A percentile compares a stretch with the other conserved stretches of the same genome.
Conservation (phyloP, 2,888 invertebrate species). For the Masnerella sp. region DNA sequence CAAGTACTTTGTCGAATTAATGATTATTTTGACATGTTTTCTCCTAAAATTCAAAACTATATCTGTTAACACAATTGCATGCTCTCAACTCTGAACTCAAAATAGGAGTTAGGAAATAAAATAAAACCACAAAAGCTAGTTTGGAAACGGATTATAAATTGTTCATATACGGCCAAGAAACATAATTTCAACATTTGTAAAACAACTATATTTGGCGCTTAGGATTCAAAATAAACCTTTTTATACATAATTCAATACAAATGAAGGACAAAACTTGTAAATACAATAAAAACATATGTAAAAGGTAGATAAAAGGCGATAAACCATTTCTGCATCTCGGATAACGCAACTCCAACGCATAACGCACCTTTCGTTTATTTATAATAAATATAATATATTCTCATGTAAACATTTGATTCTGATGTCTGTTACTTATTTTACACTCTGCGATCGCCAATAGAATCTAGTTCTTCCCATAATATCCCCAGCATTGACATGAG, state of each 20-base stretch:
- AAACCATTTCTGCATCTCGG: constrained; percentile 7
- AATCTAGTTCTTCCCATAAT: too few relatives aligned
- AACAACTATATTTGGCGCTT: constrained; percentile 36
- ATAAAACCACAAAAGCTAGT: too few relatives aligned
- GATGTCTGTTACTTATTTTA: constrained; percentile 8
- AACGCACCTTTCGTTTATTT: constrained; percentile 7
- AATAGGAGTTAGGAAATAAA: too few relatives aligned
- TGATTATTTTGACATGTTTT: too few relatives aligned
- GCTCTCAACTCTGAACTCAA: too few relatives aligned
- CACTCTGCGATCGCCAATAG: too few relatives aligned
- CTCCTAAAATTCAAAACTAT: too few relatives aligned
- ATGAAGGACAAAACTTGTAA: constrained; percentile 27
- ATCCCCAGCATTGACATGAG: too few relatives aligned
- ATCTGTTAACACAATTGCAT: too few relatives aligned
- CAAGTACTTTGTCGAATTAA: too few relatives aligned
- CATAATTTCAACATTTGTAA: constrained; percentile 23
- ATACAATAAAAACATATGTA: constrained; percentile 32
- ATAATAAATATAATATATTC: constrained; percentile 28
- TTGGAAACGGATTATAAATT: too few relatives aligned
- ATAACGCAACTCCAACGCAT: constrained; percentile 2
- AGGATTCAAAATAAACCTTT: constrained; percentile 22
- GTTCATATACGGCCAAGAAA: too few relatives aligned
- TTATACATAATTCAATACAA: constrained; percentile 30
- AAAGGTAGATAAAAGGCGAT: constrained; percentile 20
- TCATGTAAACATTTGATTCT: constrained; percentile 10